These are phyloP conservation scores for Zenarchopterus dispar DNA, from an alignment of 2,797 vertebrate genomes.

Conservation along the genomic window DNA sequence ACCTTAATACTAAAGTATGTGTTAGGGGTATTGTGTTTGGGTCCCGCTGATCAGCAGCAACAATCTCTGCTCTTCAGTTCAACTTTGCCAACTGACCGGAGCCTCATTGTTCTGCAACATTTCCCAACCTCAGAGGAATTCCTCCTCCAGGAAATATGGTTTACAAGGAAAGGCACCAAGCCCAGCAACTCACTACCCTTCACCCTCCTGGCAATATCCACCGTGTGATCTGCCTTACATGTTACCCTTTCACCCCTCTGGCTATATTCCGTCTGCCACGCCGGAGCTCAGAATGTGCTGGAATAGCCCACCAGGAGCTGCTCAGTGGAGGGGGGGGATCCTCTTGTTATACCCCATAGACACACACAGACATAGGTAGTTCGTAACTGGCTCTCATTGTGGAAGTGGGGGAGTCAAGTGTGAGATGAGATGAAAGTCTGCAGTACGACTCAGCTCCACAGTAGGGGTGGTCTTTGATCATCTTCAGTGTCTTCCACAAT, in stretches of 20 bases:
- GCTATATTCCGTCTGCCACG: conserved; percentile 29
- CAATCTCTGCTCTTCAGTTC: conserved; percentile 63
- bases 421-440: conserved; percentile 62
- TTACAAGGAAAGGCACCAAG: conserved; percentile 75
- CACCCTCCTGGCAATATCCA: conserved; percentile 57
- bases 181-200: conserved; percentile 49
- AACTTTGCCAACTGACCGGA: conserved; percentile 58
- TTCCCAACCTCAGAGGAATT: conserved; percentile 83
- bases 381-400: conserved; percentile 24
- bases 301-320: conserved; percentile 60
- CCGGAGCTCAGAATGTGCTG: conserved; percentile 40
- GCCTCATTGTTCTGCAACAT: conserved; percentile 78
- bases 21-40: conserved; percentile 58
- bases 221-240: conserved; percentile 33
- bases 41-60: conserved; percentile 60
- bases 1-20: conserved; percentile 51
- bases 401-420: conserved; percentile 25
- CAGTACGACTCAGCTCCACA: conserved; percentile 53
- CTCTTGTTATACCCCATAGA: conserved; percentile 45
- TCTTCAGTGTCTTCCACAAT: conserved; percentile 28
- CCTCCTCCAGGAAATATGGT: conserved; percentile 84
- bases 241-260: conserved; percentile 45
- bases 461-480: conserved; percentile 70
- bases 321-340: conserved; percentile 43
- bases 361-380: conserved; percentile 38